These are phyloP conservation scores for Crepidodera aurea DNA, from an alignment of 2,888 invertebrate species.

Conservation along the genomic window DNA sequence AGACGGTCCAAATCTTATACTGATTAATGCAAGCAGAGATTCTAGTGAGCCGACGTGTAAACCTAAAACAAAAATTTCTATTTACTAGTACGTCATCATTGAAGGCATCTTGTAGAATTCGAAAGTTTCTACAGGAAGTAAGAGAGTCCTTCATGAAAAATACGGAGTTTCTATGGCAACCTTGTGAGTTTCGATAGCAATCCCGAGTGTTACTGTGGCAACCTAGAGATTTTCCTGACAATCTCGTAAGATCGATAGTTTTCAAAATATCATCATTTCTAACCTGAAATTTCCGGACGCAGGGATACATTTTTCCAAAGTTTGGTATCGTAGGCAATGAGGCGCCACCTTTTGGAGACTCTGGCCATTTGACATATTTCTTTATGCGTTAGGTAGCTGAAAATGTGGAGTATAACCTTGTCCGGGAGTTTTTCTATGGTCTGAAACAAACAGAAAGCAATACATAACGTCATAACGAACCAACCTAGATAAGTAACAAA, in stretches of 20 bases:
- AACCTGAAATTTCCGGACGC: constrained; percentile 87
- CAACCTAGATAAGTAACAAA: no score
- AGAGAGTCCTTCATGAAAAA: no score
- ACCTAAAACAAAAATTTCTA: constrained; percentile 63
- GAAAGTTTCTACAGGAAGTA: no score
- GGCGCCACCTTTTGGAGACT: constrained; percentile 95
- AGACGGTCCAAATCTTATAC: constrained; percentile 82
- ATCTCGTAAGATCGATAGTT: no score
- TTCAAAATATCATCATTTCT: no score
- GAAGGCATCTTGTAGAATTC: no score
- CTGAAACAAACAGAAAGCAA: constrained; percentile 66
- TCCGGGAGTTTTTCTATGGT: constrained; percentile 97
- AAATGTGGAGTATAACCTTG: constrained; percentile 92
- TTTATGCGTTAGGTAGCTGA: constrained; percentile 91
- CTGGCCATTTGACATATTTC: constrained; percentile 94
- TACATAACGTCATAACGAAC: no score
- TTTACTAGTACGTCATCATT: no score
- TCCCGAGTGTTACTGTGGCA: no score
- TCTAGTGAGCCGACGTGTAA: constrained; percentile 90
- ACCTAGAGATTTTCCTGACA: no score
- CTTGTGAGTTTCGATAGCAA: no score
- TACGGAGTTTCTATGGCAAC: no score
- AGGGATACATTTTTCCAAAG: constrained; percentile 97
- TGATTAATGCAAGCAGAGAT: constrained; percentile 85
- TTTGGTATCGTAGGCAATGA: constrained; percentile 92